Base-by-base conservation (phyloP, 2,888 invertebrate genomes). In the Melanotus villosus region DNA sequence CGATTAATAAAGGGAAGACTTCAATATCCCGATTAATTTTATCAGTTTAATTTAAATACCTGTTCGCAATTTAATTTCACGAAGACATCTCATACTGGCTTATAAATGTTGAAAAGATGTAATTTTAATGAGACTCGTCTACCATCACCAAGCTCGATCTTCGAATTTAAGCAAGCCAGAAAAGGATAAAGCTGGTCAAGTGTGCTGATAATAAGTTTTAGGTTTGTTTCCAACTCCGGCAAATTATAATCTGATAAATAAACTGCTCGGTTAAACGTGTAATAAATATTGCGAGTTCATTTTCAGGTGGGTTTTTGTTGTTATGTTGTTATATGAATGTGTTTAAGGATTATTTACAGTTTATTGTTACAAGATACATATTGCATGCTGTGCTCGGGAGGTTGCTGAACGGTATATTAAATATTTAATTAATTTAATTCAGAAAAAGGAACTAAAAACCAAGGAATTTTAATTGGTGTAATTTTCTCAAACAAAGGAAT, bases 241-340 rank as follows among this genome's bases (percentile, higher is more conserved):
- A 52, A 32, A 30, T 52, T 52, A 30, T 52, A 52, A 52, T 52
- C 52, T 52, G 52, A 52, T 52, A 32, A 52, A 52, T 52, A 52
- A 52, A 5, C 32, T 16, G 16, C 52, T 32, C 10, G 52, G n/a
- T 5, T 32, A 32, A 18, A 26, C 50, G 12, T 26, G 32, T 18
- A 32, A 32, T 52, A 52, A 52, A 52, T 52, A 52, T 30, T 18
- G 19, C 18, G 16, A 52, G 32, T 52, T 52, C 32, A 52, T 52
- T 47, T 23, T 23, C n/a, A 18, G 32, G 2, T 18, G 52, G 14
- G 18, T 32, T 52, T 18, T 52, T n/a, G n/a, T n/a, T n/a, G n/a
- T n/a, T n/a, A n/a, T n/a, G n/a, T n/a, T n/a, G n/a, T n/a, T n/a
- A n/a, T n/a, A n/a, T n/a, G n/a, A n/a, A 9, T 18, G 34, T 23